phyloP scores from a whole-genome alignment of 2,888 invertebrate genomes.

The Macrophya annulata region DNA sequence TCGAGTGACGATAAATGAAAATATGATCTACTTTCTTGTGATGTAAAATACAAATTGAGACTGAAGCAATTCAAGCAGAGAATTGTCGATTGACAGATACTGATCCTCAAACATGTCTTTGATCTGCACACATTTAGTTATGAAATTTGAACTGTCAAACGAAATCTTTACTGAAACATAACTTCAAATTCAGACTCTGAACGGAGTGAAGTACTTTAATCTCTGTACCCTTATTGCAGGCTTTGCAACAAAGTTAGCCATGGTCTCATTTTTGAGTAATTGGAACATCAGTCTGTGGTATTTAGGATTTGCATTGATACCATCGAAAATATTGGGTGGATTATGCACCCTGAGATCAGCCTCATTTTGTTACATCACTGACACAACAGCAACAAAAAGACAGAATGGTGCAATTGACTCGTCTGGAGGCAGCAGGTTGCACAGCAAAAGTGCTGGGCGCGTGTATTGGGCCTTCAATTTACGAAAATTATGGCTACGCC shows the following conservation, averaged over 20 bases:
- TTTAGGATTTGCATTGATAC: conserved; percentile 68
- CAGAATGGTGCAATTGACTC: conserved; percentile 80
- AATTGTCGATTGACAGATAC: no score
- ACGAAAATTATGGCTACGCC: conserved; percentile 81
- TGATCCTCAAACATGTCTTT: no score
- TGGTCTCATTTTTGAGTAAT: conserved; percentile 66
- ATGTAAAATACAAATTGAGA: no score
- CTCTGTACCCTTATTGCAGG: conserved; percentile 62
- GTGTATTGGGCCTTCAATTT: conserved; percentile 83
- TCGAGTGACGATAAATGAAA: background rate
- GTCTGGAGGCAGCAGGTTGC: conserved; percentile 83
- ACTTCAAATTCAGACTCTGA: no score
- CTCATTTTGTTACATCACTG: conserved; percentile 85
- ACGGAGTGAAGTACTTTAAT: background rate
- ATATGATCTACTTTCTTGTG: background rate
- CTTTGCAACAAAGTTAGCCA: conserved; percentile 62
- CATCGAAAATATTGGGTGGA: conserved; percentile 70
- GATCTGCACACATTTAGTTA: no score
- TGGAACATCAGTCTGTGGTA: conserved; percentile 70
- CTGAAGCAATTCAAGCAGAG: no score
- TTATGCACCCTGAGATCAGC: conserved; percentile 66
- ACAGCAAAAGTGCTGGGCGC: conserved; percentile 84
- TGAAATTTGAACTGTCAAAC: no score
- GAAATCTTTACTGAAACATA: no score
- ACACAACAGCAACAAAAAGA: conserved; percentile 83